phyloP scores from a whole-genome alignment of 2,888 invertebrate species.

The Xestia xanthographa region DNA sequence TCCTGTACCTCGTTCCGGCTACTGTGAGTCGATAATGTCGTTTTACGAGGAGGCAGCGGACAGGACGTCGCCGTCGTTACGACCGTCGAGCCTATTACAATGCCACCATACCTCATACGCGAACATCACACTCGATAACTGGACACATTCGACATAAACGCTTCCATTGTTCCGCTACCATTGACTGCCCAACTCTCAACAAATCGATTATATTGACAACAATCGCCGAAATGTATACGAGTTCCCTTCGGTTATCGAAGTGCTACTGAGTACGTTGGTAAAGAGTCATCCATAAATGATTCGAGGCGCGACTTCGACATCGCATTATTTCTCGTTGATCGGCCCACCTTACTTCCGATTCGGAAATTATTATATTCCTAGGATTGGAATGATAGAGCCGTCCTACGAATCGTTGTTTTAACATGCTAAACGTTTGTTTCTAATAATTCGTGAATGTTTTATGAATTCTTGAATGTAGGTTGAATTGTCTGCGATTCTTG shows the following conservation, averaged over 20 bases:
- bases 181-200: slow-evolving; percentile 77
- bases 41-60: slow-evolving; percentile 90
- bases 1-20: slow-evolving; percentile 91
- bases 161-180: slow-evolving; percentile 82
- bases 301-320: slow-evolving; percentile 88
- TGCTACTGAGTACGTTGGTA: slow-evolving; percentile 69
- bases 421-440: slow-evolving; percentile 81
- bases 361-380: slow-evolving; percentile 89
- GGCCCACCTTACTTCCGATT: slow-evolving; percentile 90
- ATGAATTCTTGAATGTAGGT: slow-evolving; percentile 79
- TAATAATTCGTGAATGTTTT: slow-evolving; percentile 81
- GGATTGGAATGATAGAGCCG: slow-evolving; percentile 83
- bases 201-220: slow-evolving; percentile 71
- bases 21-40: slow-evolving; percentile 90
- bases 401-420: slow-evolving; percentile 81
- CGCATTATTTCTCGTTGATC: slow-evolving; percentile 88
- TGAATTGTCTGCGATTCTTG: slow-evolving; percentile 71
- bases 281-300: slow-evolving; percentile 85
- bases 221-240: slow-evolving; percentile 80
- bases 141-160: slow-evolving; percentile 73
- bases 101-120: slow-evolving; percentile 87
- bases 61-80: slow-evolving; percentile 90
- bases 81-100: slow-evolving; percentile 89
- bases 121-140: slow-evolving; percentile 79
- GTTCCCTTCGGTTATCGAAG: slow-evolving; percentile 53